A percentile compares a stretch with the other conserved stretches of the same genome.
Evolutionary conservation across 2,797 vertebrate species (phyloP).

Genomic region (Sphenopsis melanotis): DNA sequence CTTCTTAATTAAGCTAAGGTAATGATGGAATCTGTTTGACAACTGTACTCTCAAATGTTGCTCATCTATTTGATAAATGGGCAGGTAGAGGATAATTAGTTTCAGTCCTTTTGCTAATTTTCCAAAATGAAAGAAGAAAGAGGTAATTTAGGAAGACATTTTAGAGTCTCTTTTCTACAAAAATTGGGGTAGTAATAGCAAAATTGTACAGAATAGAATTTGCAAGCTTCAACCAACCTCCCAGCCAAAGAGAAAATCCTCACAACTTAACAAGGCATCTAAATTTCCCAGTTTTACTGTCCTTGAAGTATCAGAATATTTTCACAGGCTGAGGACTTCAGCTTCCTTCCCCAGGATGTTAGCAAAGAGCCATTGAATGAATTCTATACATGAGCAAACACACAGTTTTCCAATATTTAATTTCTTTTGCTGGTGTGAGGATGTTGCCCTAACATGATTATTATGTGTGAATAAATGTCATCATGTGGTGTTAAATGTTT

Average conservation of each 20-base stretch:
- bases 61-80: slow-evolving; percentile 69
- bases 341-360: background rate
- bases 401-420: background rate
- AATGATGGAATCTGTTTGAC: slow-evolving; percentile 57
- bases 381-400: background rate
- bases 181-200: background rate
- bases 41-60: slow-evolving; percentile 37
- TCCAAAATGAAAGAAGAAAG: slow-evolving; percentile 18
- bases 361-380: background rate
- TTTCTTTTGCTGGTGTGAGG: background rate
- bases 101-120: slow-evolving; percentile 59
- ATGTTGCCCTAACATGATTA: background rate
- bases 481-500: background rate
- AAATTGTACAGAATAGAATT: background rate
- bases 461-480: background rate
- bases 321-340: background rate
- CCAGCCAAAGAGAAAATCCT: background rate
- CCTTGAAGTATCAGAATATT: background rate
- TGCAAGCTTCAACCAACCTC: background rate
- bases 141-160: slow-evolving; percentile 12
- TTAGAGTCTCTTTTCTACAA: background rate
- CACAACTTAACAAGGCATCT: background rate
- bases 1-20: slow-evolving; percentile 59
- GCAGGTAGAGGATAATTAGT: slow-evolving; percentile 62
- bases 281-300: background rate